Evolutionary conservation across 1,140 invertebrate species (phyloP), one percentile per base, ranked within the genome.

Genomic region (Drepana arcuata): DNA sequence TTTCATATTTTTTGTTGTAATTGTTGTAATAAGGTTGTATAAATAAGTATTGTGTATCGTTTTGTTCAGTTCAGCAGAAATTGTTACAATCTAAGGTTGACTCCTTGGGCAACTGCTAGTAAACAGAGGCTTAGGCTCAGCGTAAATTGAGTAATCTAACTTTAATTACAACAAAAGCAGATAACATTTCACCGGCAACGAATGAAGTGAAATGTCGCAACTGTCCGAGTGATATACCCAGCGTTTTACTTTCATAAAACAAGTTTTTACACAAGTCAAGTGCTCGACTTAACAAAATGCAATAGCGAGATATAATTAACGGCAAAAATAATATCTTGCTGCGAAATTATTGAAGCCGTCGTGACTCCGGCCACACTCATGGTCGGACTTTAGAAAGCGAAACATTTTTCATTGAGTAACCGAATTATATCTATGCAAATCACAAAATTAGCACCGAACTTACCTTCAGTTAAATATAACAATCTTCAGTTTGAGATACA

Each of bases 301-400:
- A 16, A 14, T 27, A 11, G 16, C 18, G 3, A 37, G 38, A 30
- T 37, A 49, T 47, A 47, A 41, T 43, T 46, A 37, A 41, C 28
- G 5, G 18, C 28, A 10, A 28, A 49, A 53, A 47, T 29, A 33
- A 29, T 36, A 47, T 37, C 47, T 56, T 51, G 35, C 42, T 31
- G 43, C 46, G 41, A 63, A 66, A 55, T 63, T 60, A 47, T 47
- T 37, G 10, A n/a, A n/a, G 21, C 57, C 43, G 49, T 74, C 72
- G 74, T 77, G 70, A 77, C 67, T 56, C 47, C 48, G 50, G 59
- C 51, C 60, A 71, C 68, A 79, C 72, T 79, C 74, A 79, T 69
- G 72, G 72, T 63, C 75, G 65, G 48, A 59, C 61, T 73, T 73
- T 80, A 80, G 75, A 80, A 80, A 80, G 75, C 69, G 69, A 60